Evolutionary conservation across 2,888 invertebrate species (phyloP), one percentile per base, ranked within the genome.

Genomic region (Drosophila helvetica): DNA sequence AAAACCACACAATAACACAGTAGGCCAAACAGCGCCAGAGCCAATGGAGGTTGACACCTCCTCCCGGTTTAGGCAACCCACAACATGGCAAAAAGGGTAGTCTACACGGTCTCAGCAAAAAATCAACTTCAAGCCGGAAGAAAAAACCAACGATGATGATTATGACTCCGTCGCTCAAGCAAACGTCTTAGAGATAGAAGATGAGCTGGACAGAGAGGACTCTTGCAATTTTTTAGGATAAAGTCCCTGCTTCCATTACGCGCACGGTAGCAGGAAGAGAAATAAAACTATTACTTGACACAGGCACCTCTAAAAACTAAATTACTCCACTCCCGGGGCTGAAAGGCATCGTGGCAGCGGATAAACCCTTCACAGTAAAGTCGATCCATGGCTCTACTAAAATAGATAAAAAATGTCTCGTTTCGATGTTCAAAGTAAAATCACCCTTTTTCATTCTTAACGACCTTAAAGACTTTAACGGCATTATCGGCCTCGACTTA

Each of bases 401-500:
- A 38, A 38, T 38, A 9, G 6, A 38, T 6, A 38, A 38, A 38
- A 38, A 38, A 38, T 38, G 38, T 38, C 15, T 38, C 2, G 38
- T 38, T 38, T 38, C 38, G 6, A 6, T 38, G 38, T 38, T 38
- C 15, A 38, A 38, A 3, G 38, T 38, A 38, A 38, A 38, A 15
- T 4, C 38, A 5, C 38, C 38, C 38, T 38, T 38, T 38, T 38
- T 38, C 15, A 38, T 38, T 38, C 15, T 38, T 12, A 43, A 43
- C 17, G 43, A n/a, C 17, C 46, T 19, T 10, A 46, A 46, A 10
- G 46, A 10, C 18, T 46, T 50, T 27, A 25, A 50, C 27, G 27
- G 27, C 5, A 50, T 50, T 50, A 27, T 50, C 50, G 25, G 27
- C 4, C 50, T 50, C 50, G 27, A 50, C 27, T 50, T 50, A 10